Conservation (phyloP, 2,888 invertebrate species). For the Xylota sylvarum region DNA sequence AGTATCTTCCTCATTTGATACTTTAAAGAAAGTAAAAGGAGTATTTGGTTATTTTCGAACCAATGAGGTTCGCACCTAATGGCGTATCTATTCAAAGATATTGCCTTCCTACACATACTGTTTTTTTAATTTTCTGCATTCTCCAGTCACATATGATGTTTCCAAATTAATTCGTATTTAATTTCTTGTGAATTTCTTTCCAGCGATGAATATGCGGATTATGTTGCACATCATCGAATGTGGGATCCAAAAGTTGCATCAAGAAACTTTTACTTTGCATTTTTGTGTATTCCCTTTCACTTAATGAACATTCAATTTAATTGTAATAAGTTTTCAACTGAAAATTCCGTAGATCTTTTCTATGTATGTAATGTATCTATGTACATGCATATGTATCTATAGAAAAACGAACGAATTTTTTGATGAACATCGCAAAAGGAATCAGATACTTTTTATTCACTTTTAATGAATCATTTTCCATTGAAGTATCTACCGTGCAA, state of each 20-base stretch:
- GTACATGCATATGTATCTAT: no score
- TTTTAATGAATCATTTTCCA: slow-evolving; percentile 30
- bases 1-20: no score
- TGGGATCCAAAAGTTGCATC: background rate
- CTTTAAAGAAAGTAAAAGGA: no score
- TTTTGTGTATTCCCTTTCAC: background rate
- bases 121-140: no score
- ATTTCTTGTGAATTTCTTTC: slow-evolving; percentile 8
- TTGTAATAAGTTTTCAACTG: no score
- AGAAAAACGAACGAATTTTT: no score
- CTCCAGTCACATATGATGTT: background rate
- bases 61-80: no score
- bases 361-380: no score
- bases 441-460: background rate
- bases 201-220: background rate
- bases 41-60: no score
- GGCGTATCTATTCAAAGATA: no score
- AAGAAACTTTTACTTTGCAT: background rate
- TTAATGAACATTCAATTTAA: background rate
- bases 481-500: slow-evolving; percentile 10
- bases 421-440: background rate
- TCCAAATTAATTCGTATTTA: slow-evolving; percentile 20
- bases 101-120: no score
- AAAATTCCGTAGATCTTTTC: no score
- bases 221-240: background rate